Evolutionary conservation across 2,113 vertebrate species (phyloP).

Genomic region (Paracanthobrama guichenoti): DNA sequence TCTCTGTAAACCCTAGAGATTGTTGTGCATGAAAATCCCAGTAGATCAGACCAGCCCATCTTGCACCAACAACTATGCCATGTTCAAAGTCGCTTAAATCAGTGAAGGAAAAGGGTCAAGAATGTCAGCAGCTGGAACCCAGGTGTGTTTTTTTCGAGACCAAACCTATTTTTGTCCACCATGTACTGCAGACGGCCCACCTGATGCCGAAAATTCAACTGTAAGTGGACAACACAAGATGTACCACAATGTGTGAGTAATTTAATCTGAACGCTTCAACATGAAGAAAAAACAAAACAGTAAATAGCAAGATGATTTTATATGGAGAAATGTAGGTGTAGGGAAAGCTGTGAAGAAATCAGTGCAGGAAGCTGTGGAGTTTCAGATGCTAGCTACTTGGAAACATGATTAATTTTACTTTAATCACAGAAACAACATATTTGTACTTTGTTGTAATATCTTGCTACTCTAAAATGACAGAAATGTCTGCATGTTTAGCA

Average conservation of each 20-base stretch:
- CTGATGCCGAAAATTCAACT: background rate
- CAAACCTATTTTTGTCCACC: background rate
- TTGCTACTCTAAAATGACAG: background rate
- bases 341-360: background rate
- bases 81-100: too few relatives aligned
- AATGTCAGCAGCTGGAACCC: slow-evolving; percentile 15
- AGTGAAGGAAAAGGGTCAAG: background rate
- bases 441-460: background rate
- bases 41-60: too few relatives aligned
- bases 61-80: too few relatives aligned
- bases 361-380: background rate
- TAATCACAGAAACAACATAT: background rate
- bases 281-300: background rate
- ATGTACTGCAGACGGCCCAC: background rate
- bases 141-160: slow-evolving; percentile 3
- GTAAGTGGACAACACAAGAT: background rate
- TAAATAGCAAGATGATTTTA: background rate
- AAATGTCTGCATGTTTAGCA: background rate
- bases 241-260: background rate
- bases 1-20: too few relatives aligned
- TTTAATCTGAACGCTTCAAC: background rate
- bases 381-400: background rate
- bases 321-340: background rate
- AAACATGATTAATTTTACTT: slow-evolving; percentile 3
- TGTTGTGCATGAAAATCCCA: too few relatives aligned